A percentile compares a stretch with the other conserved stretches of the same genome.
Conservation (phyloP, 2,888 invertebrate genomes). For the Noctuana brunneofusca region DNA sequence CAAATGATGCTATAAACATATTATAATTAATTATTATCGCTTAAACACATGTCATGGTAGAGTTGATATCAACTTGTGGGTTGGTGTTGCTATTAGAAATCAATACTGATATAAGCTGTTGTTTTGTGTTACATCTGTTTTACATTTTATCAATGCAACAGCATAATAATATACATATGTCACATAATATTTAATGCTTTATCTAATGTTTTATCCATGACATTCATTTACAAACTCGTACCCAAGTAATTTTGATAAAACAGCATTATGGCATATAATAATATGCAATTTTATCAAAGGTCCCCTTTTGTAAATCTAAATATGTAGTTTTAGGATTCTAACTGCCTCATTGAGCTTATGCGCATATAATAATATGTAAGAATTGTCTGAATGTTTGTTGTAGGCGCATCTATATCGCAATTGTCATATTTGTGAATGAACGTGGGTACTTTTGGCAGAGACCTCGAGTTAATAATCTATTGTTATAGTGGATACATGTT, state of each 20-base stretch:
- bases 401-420: conserved; percentile 65
- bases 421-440: conserved; percentile 56
- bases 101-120: neutral
- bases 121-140: conserved; percentile 1
- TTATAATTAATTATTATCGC: neutral
- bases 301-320: too few species aligned
- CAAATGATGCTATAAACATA: neutral
- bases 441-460: conserved; percentile 69
- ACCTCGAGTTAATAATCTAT: conserved; percentile 69
- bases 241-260: too few species aligned
- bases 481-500: conserved; percentile 60
- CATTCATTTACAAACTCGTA: too few species aligned
- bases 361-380: neutral
- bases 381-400: conserved; percentile 38
- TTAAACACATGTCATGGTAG: neutral
- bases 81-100: neutral
- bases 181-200: too few species aligned
- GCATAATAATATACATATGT: too few species aligned
- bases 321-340: neutral
- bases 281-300: too few species aligned
- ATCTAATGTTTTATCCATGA: too few species aligned
- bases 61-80: neutral
- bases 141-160: neutral
- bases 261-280: too few species aligned
- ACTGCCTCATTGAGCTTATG: neutral